Conservation (phyloP, 2,113 vertebrate species). For the Ranitomeya imitator region DNA sequence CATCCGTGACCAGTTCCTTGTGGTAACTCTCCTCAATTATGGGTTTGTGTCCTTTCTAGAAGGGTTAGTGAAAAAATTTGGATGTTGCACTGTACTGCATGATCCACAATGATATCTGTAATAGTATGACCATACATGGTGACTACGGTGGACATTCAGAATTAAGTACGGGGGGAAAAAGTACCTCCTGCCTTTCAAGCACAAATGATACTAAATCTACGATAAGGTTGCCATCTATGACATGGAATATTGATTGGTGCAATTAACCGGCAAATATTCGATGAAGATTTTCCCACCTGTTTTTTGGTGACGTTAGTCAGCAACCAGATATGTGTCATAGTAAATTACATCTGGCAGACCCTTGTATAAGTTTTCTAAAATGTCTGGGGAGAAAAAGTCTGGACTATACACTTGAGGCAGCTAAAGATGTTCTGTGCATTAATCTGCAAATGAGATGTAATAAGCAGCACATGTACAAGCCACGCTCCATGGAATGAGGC, state of each 20-base stretch:
- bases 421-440: neutral
- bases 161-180: neutral
- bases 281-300: neutral
- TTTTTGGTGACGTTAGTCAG: neutral
- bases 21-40: too few relatives aligned
- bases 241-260: neutral
- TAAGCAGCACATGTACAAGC: neutral
- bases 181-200: neutral
- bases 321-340: conserved; percentile 1
- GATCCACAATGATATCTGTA: neutral
- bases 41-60: too few relatives aligned
- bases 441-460: conserved; percentile 14
- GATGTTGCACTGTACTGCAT: neutral
- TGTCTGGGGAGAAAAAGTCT: neutral
- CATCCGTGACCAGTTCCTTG: too few relatives aligned
- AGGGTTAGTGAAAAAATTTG: neutral
- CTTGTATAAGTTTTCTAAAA: neutral
- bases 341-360: conserved; percentile 8
- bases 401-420: neutral
- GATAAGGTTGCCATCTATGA: neutral
- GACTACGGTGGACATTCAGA: neutral
- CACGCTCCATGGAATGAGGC: neutral
- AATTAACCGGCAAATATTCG: neutral
- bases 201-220: neutral
- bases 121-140: neutral